These are phyloP conservation scores for Caenorhabditis briggsae DNA, from an alignment of 1,140 invertebrate species.

Conservation along the genomic window DNA sequence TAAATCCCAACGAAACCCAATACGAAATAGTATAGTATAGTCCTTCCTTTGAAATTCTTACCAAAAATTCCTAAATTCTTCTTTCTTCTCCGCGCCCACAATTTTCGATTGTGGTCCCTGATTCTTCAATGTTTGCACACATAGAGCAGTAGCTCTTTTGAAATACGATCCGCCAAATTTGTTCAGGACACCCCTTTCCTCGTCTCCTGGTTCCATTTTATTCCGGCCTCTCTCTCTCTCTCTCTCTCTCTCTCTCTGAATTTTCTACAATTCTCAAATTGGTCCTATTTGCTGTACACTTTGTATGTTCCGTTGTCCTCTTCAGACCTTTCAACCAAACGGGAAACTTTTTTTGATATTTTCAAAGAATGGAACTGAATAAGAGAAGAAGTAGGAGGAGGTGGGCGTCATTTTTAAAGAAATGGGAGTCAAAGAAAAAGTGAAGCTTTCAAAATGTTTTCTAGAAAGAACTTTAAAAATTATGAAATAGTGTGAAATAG, in stretches of 20 bases:
- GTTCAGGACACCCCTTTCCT: constrained; percentile 32
- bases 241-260: neutral
- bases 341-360: constrained; percentile 23
- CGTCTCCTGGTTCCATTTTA: neutral
- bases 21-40: neutral
- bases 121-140: constrained; percentile 48
- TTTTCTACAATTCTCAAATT: constrained; percentile 17
- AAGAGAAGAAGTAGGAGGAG: neutral
- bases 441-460: neutral
- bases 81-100: neutral
- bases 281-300: constrained; percentile 18
- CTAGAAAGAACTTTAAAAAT: no score
- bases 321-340: neutral
- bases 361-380: neutral
- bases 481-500: no score
- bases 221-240: neutral
- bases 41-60: constrained; percentile 31
- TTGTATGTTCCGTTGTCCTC: no score
- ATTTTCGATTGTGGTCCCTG: neutral
- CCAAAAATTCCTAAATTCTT: neutral
- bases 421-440: neutral
- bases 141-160: constrained; percentile 52
- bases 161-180: constrained; percentile 46
- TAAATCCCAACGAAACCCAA: constrained; percentile 31
- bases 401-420: constrained; percentile 27